Base-by-base conservation (phyloP, 2,888 invertebrate species). In the Toxonevra muliebris region DNA sequence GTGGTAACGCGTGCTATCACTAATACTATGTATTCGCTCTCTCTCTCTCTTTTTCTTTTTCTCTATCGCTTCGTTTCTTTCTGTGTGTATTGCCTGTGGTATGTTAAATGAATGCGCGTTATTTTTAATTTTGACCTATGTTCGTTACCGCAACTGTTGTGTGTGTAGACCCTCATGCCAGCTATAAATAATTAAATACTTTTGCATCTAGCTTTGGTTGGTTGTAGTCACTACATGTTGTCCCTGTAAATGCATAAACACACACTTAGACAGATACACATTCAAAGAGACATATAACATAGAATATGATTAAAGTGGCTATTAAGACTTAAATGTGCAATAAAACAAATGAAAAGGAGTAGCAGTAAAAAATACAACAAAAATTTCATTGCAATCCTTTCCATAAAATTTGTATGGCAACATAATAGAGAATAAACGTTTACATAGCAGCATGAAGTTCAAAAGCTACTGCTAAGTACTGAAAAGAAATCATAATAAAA, bases 91-190 rank as follows among this genome's bases (percentile, higher is more conserved):
- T 30, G 30, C 30, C 40, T 15, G 30, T 52, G n/a, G 15, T 12
- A 41, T 12, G 40, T 41, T 61, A 61, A 66, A 66, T 61, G 55
- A 61, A 40, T 42, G 40, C 66, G 17, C 61, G 55, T 66, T 61
- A 61, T 57, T 61, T 66, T 61, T 61, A 61, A 66, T 57, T 55
- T 53, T 19, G 41, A 52, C 50, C 50, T 40, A 42, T 61, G 42
- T 40, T 4, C 30, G 3, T 50, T 20, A 30, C 20, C 53, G 11
- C 15, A 45, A 13, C 52, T 40, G 45, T 54, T 54, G 54, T 54
- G 41, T 54, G 62, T 53, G 20, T 13, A 13, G 13, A 48, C 15
- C n/a, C 48, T 15, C 48, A 48, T 48, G 48, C 11, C 10, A 48
- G 48, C 48, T 12, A 48, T 48, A 48, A 48, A 48, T 48, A 48